Conservation (phyloP, 2,113 vertebrate genomes). For the Hippocampus abdominalis region DNA sequence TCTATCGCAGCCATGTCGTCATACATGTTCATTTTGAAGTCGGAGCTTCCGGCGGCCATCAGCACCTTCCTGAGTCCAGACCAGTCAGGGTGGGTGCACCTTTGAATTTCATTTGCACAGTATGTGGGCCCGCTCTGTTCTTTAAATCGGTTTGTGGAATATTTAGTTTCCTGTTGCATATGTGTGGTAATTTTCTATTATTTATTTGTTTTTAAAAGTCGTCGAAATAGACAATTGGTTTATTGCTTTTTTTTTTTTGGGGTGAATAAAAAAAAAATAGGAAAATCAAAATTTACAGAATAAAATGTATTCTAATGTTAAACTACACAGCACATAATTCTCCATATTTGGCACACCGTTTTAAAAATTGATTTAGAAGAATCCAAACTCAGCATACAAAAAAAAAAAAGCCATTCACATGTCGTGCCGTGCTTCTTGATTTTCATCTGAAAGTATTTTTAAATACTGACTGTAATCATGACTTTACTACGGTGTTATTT, state of each 20-base stretch:
- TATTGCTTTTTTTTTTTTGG: neutral
- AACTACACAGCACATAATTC: neutral
- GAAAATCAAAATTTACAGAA: neutral
- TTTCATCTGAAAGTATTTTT: too few species aligned
- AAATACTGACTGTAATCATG: too few species aligned
- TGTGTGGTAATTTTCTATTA: too few species aligned
- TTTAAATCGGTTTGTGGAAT: too few species aligned
- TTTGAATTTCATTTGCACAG: neutral
- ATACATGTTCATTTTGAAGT: conserved; percentile 92
- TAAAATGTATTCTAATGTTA: neutral
- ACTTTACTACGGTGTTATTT: too few species aligned
- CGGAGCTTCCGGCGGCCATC: conserved; percentile 88
- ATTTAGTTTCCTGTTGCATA: too few species aligned
- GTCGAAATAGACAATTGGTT: neutral
- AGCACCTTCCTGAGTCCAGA: conserved; percentile 74
- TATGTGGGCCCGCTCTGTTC: neutral
- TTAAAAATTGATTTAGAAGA: too few species aligned
- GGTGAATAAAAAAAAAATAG: neutral
- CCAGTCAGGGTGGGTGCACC: conserved; percentile 75
- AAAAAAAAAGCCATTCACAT: too few species aligned
- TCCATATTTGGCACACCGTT: too few species aligned
- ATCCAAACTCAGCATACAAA: too few species aligned
- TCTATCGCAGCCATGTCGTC: conserved; percentile 87
- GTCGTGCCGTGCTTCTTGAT: too few species aligned
- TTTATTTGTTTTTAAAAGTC: too few species aligned